Percentiles rank a stretch among this genome's conserved stretches.
phyloP scores from a whole-genome alignment of 2,888 invertebrate genomes.

The Smittia sp. region DNA sequence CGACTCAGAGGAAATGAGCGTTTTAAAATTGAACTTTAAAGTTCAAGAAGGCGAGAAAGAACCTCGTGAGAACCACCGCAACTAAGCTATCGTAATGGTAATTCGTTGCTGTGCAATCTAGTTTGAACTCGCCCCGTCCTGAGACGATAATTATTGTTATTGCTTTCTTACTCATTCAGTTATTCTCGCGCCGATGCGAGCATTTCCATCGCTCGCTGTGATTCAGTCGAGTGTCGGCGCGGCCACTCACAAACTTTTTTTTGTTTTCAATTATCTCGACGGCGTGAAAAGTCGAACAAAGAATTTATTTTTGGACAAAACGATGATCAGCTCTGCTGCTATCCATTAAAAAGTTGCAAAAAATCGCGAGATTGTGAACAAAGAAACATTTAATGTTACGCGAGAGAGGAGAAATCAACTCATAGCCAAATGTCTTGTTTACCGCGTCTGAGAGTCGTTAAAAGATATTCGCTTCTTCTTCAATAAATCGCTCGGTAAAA shows the following conservation, averaged over 20 bases:
- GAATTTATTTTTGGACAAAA: slow-evolving; percentile 33
- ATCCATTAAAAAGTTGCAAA: background rate
- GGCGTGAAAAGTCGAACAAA: slow-evolving; percentile 11
- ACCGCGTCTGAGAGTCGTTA: background rate
- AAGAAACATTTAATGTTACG: background rate
- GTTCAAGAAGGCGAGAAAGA: too few species aligned
- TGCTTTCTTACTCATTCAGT: background rate
- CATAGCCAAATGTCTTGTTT: slow-evolving; percentile 17
- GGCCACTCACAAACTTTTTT: background rate
- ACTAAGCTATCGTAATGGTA: background rate
- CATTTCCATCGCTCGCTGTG: background rate
- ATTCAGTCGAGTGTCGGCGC: background rate
- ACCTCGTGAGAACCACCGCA: too few species aligned
- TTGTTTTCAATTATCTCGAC: background rate
- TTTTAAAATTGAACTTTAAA: too few species aligned
- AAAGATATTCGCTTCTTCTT: background rate
- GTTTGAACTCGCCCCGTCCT: background rate
- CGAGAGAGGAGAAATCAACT: background rate
- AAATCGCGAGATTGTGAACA: background rate
- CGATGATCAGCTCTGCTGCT: slow-evolving; percentile 1
- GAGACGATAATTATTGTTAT: slow-evolving; percentile 5
- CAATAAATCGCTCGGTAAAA: background rate
- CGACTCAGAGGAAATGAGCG: too few species aligned
- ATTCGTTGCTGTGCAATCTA: background rate
- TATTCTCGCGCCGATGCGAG: background rate